Evolutionary conservation across 2,888 invertebrate genomes (phyloP).

Genomic region (Hydraecia micacea): DNA sequence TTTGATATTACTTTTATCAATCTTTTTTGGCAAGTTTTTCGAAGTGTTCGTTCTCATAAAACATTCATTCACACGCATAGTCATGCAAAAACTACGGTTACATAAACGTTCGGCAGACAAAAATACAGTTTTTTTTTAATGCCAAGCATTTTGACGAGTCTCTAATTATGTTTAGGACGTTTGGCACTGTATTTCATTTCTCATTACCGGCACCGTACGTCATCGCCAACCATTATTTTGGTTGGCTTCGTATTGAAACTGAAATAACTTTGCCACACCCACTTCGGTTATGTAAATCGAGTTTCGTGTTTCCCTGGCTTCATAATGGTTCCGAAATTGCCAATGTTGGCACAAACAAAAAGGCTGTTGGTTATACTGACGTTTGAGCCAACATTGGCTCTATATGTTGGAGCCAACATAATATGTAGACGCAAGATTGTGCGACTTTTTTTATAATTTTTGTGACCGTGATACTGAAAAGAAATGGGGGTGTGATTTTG

Average conservation of each 20-base stretch:
- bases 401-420: conserved; percentile 2
- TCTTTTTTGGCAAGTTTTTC: neutral
- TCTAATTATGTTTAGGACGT: conserved; percentile 52
- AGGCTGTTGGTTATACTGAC: neutral
- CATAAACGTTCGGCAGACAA: neutral
- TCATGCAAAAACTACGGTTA: conserved; percentile 6
- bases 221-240: conserved; percentile 47
- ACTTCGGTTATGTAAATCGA: conserved; percentile 54
- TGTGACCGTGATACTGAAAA: conserved; percentile 12
- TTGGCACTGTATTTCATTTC: conserved; percentile 65
- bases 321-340: neutral
- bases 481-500: conserved; percentile 41
- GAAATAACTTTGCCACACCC: conserved; percentile 66
- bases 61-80: neutral
- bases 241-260: conserved; percentile 44
- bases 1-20: neutral
- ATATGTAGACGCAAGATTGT: neutral
- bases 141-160: conserved; percentile 53
- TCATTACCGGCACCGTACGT: conserved; percentile 62
- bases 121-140: conserved; percentile 39
- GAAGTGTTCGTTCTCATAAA: neutral
- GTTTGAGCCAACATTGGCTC: neutral
- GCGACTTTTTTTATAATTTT: conserved; percentile 6
- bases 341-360: conserved; percentile 10
- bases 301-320: conserved; percentile 46